Percentiles rank a stretch among this genome's conserved stretches.
Evolutionary conservation across 2,113 vertebrate species (phyloP).

Genomic region (Tragelaphus strepsiceros): DNA sequence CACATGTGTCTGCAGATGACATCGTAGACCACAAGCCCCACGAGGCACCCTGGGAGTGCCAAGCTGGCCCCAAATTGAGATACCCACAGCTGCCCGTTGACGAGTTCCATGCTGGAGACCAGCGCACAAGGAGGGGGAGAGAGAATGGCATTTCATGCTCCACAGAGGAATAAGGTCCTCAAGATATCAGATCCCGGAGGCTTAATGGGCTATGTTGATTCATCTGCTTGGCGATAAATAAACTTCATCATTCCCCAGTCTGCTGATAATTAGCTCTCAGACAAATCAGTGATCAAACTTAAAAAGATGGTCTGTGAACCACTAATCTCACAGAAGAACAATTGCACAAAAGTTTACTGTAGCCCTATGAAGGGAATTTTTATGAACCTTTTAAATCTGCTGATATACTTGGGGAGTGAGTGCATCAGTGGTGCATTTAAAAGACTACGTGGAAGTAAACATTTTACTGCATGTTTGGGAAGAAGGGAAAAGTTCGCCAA

Average conservation of each 20-base stretch:
- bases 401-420: conserved; percentile 19
- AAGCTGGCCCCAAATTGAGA: background rate
- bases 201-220: background rate
- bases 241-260: conserved; percentile 24
- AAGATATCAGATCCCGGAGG: background rate
- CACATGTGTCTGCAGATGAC: background rate
- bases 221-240: conserved; percentile 6
- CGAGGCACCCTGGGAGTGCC: background rate
- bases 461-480: conserved; percentile 61
- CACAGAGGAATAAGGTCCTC: background rate
- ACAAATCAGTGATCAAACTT: conserved; percentile 48
- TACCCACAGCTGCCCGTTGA: background rate
- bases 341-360: conserved; percentile 55
- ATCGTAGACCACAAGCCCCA: background rate
- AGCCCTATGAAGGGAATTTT: conserved; percentile 40
- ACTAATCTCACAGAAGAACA: conserved; percentile 50
- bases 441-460: conserved; percentile 52
- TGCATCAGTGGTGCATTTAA: conserved; percentile 27
- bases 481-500: conserved; percentile 44
- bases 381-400: conserved; percentile 56
- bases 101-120: accelerated
- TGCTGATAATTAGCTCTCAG: conserved; percentile 32
- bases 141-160: background rate
- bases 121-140: background rate
- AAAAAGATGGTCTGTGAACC: conserved; percentile 31